Evolutionary conservation across 2,113 vertebrate species (phyloP), one percentile per base, ranked within the genome.

Genomic region (Oriolus oriolus): DNA sequence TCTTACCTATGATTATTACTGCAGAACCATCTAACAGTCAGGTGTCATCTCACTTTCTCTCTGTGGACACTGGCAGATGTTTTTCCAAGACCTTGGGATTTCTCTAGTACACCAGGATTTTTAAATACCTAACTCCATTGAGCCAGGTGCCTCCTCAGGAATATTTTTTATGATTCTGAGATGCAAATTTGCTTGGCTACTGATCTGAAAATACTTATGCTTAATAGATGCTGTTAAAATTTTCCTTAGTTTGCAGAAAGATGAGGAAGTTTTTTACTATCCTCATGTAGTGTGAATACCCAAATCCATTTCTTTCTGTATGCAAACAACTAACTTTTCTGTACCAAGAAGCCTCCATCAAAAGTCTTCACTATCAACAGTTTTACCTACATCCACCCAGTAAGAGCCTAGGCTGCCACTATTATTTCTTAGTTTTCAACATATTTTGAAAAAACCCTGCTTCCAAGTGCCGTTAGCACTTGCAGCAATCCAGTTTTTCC

Each of bases 401-500:
- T 33, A 68, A 52, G 33, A 92, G n/a, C 19, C 27, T 41, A 30
- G 8, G 9, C 52, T 6, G 1, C 70, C 60, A 37, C 23, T 66
- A 26, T 26, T 35, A 20, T 78, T 63, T 37, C 47, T 89, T 89
- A 68, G 59, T 53, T 91, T 83, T 64, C 81, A 77, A 33, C 0
- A 3, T 91, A 54, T 84, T 80, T 69, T 70, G 52, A 49, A 93
- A 90, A 80, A 47, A 24, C 31, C 21, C 24, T 50, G 30, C n/a
- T 87, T 93, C 64, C 30, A 65, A 75, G 26, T 66, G 56, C 64
- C 0, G 0, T 75, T 82, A 87, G 69, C 30, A 45, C 60, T 89
- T 70, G 60, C 54, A 96, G 69, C 90, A 87, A 93, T 94, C 84
- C 56, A 75, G 60, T 78, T 91, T 87, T 89, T 93, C 87, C 73